These are phyloP conservation scores for Caenorhabditis becei DNA, from an alignment of 2,888 invertebrate species.

Conservation along the genomic window DNA sequence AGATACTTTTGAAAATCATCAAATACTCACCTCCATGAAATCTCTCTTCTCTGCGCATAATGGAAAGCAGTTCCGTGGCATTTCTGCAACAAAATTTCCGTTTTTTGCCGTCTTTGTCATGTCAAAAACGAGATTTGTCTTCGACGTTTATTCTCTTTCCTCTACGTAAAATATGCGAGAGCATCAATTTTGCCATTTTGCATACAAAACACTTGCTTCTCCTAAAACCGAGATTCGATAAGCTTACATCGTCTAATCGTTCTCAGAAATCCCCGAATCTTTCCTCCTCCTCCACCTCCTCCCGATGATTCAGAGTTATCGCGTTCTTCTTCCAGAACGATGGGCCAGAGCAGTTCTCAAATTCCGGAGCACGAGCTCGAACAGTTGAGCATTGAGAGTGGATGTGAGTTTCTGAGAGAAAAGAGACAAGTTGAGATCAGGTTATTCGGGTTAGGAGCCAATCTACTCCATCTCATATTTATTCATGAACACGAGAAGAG, in stretches of 20 bases:
- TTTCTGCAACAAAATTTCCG: conserved; percentile 53
- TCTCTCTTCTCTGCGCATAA: conserved; percentile 77
- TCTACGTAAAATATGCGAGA: conserved; percentile 4
- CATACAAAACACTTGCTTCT: background rate
- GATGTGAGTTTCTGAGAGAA: conserved; percentile 67
- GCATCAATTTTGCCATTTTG: conserved; percentile 14
- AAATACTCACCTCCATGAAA: conserved; percentile 76
- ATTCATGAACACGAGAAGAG: conserved; percentile 45
- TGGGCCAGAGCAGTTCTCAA: conserved; percentile 71
- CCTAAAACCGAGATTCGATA: background rate
- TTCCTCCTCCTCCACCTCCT: conserved; percentile 1
- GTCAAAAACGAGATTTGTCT: conserved; percentile 27
- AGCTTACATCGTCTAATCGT: conserved; percentile 10
- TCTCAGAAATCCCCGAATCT: background rate
- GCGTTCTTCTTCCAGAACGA: conserved; percentile 26
- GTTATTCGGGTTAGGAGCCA: background rate
- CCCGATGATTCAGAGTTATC: background rate
- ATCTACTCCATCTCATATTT: conserved; percentile 43
- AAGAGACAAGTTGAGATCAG: conserved; percentile 22
- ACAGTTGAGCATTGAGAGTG: conserved; percentile 74
- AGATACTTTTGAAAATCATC: background rate
- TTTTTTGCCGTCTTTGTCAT: conserved; percentile 33
- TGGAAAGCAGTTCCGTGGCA: conserved; percentile 72
- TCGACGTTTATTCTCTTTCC: conserved; percentile 37
- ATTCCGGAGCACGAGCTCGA: conserved; percentile 74